Conservation (phyloP, 2,113 vertebrate genomes). For the Platichthys flesus region DNA sequence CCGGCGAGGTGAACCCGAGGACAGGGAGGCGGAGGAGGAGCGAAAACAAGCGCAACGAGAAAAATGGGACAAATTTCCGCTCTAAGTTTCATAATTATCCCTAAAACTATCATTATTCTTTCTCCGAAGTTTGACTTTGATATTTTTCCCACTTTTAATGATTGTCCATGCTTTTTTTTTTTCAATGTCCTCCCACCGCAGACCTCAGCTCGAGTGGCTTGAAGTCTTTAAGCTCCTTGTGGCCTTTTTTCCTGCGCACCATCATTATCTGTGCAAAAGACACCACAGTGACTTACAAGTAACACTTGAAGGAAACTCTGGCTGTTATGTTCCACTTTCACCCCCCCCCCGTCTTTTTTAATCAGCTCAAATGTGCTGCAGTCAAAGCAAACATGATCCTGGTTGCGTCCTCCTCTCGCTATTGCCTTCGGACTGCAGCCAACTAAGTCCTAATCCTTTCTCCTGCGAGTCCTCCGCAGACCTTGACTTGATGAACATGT, state of each 20-base stretch:
- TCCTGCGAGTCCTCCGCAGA: slow-evolving; percentile 56
- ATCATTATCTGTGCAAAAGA: slow-evolving; percentile 59
- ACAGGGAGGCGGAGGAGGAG: slow-evolving; percentile 71
- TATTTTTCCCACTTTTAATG: slow-evolving; percentile 62
- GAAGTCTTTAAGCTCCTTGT: slow-evolving; percentile 59
- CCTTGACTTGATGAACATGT: slow-evolving; percentile 67
- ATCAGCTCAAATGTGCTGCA: slow-evolving; percentile 60
- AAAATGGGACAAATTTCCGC: slow-evolving; percentile 62
- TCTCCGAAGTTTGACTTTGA: slow-evolving; percentile 62
- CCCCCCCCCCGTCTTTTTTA: slow-evolving; percentile 29
- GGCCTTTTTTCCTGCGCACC: slow-evolving; percentile 50
- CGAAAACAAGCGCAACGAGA: slow-evolving; percentile 3
- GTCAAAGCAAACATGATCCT: slow-evolving; percentile 62
- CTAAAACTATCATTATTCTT: slow-evolving; percentile 41
- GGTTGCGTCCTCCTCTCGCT: slow-evolving; percentile 28
- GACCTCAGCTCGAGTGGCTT: slow-evolving; percentile 51
- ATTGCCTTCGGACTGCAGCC: slow-evolving; percentile 46
- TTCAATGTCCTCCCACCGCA: slow-evolving; percentile 28
- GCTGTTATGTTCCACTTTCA: slow-evolving; percentile 42
- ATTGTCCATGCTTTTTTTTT: slow-evolving; percentile 59
- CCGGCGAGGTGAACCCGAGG: slow-evolving; percentile 80
- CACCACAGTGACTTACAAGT: slow-evolving; percentile 59
- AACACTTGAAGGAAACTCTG: slow-evolving; percentile 46
- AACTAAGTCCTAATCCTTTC: slow-evolving; percentile 70
- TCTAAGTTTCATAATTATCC: slow-evolving; percentile 71